Evolutionary conservation across 37 sponge, comb jelly and placozoan species (phyloP).

Genomic region (Halichondria panicea): DNA sequence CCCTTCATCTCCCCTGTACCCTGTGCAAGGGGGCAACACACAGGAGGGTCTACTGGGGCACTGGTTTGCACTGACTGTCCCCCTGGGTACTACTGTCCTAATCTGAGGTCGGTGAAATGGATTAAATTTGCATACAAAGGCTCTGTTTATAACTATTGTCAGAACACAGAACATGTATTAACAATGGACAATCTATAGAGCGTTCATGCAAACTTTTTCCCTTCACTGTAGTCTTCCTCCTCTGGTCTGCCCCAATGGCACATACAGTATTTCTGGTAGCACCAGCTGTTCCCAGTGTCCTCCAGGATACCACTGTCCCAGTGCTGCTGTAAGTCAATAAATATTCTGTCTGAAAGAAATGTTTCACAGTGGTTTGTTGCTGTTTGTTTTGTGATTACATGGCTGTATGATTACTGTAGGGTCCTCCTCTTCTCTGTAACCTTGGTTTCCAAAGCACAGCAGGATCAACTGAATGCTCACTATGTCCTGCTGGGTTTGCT

Average conservation of each 20-base stretch:
- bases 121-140: no score
- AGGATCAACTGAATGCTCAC: background rate
- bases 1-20: background rate
- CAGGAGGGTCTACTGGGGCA: background rate
- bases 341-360: background rate
- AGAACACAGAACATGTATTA: no score
- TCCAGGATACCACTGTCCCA: background rate
- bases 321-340: background rate
- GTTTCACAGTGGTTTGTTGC: background rate
- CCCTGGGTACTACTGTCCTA: slow-evolving; percentile 11
- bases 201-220: background rate
- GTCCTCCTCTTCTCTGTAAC: background rate
- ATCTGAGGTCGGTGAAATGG: no score
- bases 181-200: no score
- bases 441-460: background rate
- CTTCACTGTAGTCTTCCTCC: background rate
- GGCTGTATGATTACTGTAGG: no score
- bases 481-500: background rate
- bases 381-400: background rate
- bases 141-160: no score
- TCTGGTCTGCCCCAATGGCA: background rate
- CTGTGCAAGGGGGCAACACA: background rate
- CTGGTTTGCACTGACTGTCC: background rate
- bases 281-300: background rate
- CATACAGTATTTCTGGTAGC: background rate